phyloP scores from a whole-genome alignment of 2,113 vertebrate species.

The Ctenodactylus gundi region DNA sequence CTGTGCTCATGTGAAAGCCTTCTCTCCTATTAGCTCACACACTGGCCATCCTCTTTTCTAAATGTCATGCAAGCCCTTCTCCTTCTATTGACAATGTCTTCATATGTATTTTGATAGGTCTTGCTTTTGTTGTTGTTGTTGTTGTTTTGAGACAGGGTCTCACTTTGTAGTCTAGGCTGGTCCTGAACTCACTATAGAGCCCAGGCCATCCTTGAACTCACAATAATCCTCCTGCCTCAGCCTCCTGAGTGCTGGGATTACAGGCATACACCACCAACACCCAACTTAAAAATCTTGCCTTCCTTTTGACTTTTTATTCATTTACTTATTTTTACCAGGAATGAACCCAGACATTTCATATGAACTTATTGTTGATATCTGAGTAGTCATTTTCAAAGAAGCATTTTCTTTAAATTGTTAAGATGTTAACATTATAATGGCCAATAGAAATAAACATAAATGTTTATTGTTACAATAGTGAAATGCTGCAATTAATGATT shows the following conservation, averaged over 20 bases:
- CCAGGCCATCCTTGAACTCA: no score
- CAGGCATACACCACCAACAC: no score
- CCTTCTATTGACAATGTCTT: not conserved
- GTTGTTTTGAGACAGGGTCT: no score
- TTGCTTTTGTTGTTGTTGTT: no score
- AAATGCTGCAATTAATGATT: not conserved
- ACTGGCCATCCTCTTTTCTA: not conserved
- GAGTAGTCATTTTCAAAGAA: not conserved
- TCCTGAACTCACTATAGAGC: no score
- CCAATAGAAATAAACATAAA: not conserved
- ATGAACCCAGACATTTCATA: not conserved
- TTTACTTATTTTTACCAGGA: not conserved
- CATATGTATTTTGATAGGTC: not conserved
- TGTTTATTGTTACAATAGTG: not conserved
- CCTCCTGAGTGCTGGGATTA: no score
- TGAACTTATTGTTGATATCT: not conserved
- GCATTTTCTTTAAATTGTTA: not conserved
- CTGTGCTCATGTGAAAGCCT: not conserved
- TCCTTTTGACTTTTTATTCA: not conserved
- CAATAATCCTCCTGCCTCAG: no score
- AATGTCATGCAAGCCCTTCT: not conserved
- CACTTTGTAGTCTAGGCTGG: no score
- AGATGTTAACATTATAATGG: not conserved
- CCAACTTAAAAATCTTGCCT: not conserved
- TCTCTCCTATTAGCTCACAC: not conserved